Evolutionary conservation across 2,797 vertebrate species (phyloP).

Genomic region (Triplophysa bombifrons): DNA sequence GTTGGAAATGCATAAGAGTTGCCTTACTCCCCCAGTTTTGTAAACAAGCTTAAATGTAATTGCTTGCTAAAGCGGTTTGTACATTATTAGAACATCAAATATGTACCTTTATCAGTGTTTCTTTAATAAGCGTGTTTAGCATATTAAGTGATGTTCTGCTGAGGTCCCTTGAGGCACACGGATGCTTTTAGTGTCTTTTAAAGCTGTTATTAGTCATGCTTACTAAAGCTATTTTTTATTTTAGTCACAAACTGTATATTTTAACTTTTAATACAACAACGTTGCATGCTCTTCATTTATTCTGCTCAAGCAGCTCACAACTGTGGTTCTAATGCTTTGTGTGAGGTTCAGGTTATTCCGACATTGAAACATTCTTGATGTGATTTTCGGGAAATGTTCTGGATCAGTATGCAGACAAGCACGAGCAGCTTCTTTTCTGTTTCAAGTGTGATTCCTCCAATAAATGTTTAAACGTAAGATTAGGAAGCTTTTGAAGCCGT

Average conservation of each 20-base stretch:
- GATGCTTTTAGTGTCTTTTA: not conserved
- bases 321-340: not conserved
- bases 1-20: not conserved
- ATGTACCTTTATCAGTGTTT: not conserved
- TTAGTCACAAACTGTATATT: no score
- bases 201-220: not conserved
- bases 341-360: not conserved
- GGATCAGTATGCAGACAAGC: not conserved
- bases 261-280: not conserved
- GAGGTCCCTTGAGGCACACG: not conserved
- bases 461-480: slow-evolving; percentile 5
- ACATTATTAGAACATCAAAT: not conserved
- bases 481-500: not conserved
- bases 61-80: not conserved
- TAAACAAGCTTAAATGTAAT: slow-evolving; percentile 22
- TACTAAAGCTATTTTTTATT: not conserved
- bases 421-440: not conserved
- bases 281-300: not conserved
- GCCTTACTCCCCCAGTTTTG: not conserved
- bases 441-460: slow-evolving; percentile 5
- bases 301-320: not conserved
- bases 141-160: not conserved
- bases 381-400: not conserved
- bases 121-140: not conserved
- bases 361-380: not conserved